These are phyloP conservation scores for Yoshiicerus persimilis DNA, from an alignment of 1,140 invertebrate species.

Conservation along the genomic window DNA sequence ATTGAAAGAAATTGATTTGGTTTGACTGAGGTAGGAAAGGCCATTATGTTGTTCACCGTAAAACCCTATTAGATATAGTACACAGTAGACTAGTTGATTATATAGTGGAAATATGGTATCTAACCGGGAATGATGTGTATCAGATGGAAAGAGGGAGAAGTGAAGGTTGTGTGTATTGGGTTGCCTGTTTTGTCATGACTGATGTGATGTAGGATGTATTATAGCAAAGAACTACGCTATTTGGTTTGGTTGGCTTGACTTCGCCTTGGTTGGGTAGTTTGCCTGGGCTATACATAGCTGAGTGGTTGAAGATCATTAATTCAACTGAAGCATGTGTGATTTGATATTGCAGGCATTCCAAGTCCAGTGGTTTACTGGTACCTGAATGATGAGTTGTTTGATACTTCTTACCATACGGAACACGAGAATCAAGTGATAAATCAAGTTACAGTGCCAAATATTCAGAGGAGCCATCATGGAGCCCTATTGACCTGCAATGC, in stretches of 20 bases:
- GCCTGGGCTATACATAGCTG: not conserved
- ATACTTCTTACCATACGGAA: constrained; percentile 40
- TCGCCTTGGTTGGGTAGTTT: not conserved
- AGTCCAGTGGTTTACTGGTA: constrained; percentile 56
- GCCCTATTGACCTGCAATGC: constrained; percentile 45
- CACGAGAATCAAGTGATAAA: constrained; percentile 49
- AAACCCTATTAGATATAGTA: not conserved
- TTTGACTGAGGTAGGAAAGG: not conserved
- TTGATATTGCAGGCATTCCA: constrained; percentile 57
- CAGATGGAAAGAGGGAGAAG: not conserved
- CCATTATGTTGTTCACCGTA: not conserved
- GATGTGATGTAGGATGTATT: not conserved
- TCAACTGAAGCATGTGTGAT: constrained; percentile 26
- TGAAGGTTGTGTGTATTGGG: not conserved
- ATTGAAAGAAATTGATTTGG: not conserved
- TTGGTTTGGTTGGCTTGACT: not conserved
- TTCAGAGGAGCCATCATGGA: constrained; percentile 45
- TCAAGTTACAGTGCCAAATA: constrained; percentile 49
- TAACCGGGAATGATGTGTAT: too few species aligned
- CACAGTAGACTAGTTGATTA: not conserved
- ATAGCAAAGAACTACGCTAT: not conserved
- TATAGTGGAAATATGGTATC: too few species aligned
- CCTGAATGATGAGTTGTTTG: constrained; percentile 47
- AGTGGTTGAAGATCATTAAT: constrained; percentile 25
- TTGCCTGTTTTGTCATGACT: not conserved